These are phyloP conservation scores for Euwallacea fornicatus DNA, from an alignment of 1,140 invertebrate species.

Conservation along the genomic window DNA sequence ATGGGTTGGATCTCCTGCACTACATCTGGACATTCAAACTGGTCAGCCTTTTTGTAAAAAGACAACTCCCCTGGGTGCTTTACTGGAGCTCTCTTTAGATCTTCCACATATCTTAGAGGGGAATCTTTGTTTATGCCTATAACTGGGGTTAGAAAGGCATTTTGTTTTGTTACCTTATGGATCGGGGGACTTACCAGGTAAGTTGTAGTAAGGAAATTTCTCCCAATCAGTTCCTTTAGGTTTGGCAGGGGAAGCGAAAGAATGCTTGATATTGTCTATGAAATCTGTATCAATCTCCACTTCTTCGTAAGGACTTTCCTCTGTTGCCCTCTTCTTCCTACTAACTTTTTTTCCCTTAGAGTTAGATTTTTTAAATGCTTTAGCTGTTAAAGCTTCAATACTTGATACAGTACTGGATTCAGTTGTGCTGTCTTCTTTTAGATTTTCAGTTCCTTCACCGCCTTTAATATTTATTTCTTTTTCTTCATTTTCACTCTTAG, in stretches of 20 bases:
- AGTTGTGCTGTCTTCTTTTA: constrained; percentile 6
- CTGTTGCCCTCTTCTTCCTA: constrained; percentile 13
- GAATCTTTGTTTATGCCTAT: constrained; percentile 56
- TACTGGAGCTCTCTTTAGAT: constrained; percentile 59
- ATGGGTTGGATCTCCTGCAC: constrained; percentile 57
- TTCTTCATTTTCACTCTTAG: neutral
- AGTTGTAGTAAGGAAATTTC: constrained; percentile 47
- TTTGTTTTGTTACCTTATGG: constrained; percentile 7
- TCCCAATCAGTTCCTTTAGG: constrained; percentile 7
- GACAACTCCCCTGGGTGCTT: constrained; percentile 60
- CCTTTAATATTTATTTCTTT: neutral
- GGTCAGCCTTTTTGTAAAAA: constrained; percentile 60
- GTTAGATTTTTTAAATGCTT: neutral
- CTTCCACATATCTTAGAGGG: constrained; percentile 62
- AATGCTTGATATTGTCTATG: constrained; percentile 35
- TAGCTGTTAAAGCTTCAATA: constrained; percentile 7
- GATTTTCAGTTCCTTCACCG: neutral
- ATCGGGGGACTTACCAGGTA: constrained; percentile 9
- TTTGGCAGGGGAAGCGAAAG: constrained; percentile 7
- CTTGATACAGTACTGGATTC: constrained; percentile 19
- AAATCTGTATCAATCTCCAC: constrained; percentile 26
- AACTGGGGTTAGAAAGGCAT: neutral
- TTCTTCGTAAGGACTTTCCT: constrained; percentile 13
- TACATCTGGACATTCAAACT: constrained; percentile 58
- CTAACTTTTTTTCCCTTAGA: neutral